Conservation (phyloP, 30 jellyfish, hydroid and myxozoan species). For the Chironex yamaguchii region DNA sequence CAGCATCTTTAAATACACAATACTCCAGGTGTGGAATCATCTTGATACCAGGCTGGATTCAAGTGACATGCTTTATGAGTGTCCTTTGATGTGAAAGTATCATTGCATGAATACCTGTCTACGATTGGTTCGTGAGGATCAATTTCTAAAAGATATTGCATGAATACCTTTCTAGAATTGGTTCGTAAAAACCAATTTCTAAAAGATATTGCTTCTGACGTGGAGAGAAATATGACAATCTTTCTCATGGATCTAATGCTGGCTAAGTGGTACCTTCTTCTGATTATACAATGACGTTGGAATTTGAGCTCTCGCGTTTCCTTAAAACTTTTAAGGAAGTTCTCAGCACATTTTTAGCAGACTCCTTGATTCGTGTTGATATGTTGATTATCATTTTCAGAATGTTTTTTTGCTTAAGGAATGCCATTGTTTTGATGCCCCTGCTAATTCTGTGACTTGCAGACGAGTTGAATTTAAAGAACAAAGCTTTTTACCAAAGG, state of each 20-base stretch:
- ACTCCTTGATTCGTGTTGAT: conserved; percentile 15
- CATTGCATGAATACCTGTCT: conserved; percentile 32
- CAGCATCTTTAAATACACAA: conserved; percentile 21
- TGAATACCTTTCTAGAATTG: too few species aligned
- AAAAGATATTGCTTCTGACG: conserved; percentile 30
- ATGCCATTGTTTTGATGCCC: too few species aligned
- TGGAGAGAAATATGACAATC: conserved; percentile 1
- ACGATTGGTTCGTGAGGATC: too few species aligned
- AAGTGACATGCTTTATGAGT: conserved; percentile 27
- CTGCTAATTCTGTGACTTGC: too few species aligned
- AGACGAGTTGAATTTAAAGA: too few species aligned
- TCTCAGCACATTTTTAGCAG: conserved; percentile 17
- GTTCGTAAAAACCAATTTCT: conserved; percentile 16
- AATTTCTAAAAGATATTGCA: too few species aligned
- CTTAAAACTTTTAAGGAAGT: conserved; percentile 3
- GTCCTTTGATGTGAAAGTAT: conserved; percentile 3
- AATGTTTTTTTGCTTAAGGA: conserved; percentile 18
- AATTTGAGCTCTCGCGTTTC: conserved; percentile 3
- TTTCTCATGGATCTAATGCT: conserved; percentile 17
- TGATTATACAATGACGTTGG: background rate
- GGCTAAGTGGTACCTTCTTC: background rate
- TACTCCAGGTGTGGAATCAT: conserved; percentile 41
- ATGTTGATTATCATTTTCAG: background rate
- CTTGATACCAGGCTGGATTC: conserved; percentile 33
- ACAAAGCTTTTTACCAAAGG: conserved; percentile 21